A percentile compares a stretch with the other conserved stretches of the same genome.
These are phyloP conservation scores for Pterois miles DNA, from an alignment of 2,797 vertebrate species.

Conservation along the genomic window DNA sequence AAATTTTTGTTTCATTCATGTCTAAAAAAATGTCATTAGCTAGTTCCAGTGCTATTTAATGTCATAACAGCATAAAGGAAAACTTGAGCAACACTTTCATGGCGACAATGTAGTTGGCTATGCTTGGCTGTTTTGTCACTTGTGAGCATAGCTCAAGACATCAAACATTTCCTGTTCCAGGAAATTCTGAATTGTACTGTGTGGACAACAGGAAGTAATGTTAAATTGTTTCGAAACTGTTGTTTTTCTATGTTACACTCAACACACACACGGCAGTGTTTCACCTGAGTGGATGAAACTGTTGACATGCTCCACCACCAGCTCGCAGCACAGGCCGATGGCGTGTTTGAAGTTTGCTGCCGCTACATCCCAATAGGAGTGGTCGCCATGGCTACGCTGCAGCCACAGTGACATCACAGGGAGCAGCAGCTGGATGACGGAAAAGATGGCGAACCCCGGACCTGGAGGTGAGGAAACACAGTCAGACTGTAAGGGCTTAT, in stretches of 20 bases:
- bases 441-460: constrained; percentile 95
- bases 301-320: constrained; percentile 96
- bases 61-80: no score
- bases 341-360: constrained; percentile 98
- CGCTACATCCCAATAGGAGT: constrained; percentile 95
- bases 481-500: background rate
- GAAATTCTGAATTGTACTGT: background rate
- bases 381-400: constrained; percentile 93
- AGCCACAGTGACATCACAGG: constrained; percentile 98
- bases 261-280: background rate
- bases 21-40: no score
- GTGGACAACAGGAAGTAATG: background rate
- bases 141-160: no score
- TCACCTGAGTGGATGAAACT: constrained; percentile 95
- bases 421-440: constrained; percentile 95
- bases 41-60: no score
- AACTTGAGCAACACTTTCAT: no score
- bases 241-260: no score
- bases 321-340: constrained; percentile 96
- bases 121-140: no score
- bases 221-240: background rate
- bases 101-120: no score
- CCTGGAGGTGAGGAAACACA: constrained; percentile 76
- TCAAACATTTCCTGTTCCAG: background rate
- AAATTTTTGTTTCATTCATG: no score